A percentile compares a stretch with the other conserved stretches of the same genome.
Evolutionary conservation across 2,888 invertebrate genomes (phyloP).

Genomic region (Hydrotaea diabolus): DNA sequence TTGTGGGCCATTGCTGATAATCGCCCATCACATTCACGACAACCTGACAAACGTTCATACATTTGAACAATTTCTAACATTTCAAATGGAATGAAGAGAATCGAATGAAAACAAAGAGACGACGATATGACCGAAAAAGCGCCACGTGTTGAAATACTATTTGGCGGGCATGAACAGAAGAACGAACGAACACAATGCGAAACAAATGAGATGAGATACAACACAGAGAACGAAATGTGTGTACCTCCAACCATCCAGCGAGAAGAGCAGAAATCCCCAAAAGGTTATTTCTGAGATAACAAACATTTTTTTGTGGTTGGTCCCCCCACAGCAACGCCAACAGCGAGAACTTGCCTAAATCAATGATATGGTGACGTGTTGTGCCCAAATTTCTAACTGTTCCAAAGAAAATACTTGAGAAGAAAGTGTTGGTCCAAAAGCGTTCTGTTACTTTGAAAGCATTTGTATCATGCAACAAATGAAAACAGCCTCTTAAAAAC

Average conservation of each 20-base stretch:
- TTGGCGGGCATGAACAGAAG: conserved; percentile 3
- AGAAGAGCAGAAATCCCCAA: not conserved
- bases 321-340: not conserved
- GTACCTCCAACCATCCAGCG: not conserved
- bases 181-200: not conserved
- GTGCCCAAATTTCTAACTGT: not conserved
- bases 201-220: conserved; percentile 10
- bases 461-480: no score
- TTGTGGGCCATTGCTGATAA: not conserved
- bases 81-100: conserved; percentile 14
- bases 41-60: not conserved
- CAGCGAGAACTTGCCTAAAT: not conserved
- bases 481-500: no score
- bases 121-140: not conserved
- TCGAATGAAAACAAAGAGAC: not conserved
- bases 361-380: not conserved
- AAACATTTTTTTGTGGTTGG: not conserved
- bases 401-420: not conserved
- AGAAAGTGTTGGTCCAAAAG: not conserved
- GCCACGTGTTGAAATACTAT: conserved; percentile 51
- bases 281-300: not conserved
- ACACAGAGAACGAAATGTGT: conserved; percentile 20
- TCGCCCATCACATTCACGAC: not conserved
- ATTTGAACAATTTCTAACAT: not conserved
- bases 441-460: no score